Conservation (phyloP, 1,140 invertebrate genomes). For the Melanaphis sacchari region DNA sequence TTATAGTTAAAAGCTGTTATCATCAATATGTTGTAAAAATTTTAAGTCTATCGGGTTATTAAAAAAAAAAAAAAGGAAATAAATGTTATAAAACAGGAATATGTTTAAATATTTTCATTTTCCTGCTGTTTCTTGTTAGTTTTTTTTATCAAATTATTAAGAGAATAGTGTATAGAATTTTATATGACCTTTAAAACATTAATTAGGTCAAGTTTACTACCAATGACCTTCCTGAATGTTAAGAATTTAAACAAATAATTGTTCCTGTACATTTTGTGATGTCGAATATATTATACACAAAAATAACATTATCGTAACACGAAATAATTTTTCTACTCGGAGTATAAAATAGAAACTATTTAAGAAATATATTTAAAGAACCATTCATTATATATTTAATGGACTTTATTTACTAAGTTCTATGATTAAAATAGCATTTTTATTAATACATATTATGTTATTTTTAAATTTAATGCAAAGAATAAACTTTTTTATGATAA, state of each 20-base stretch:
- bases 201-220: not conserved
- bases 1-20: too few species aligned
- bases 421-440: too few species aligned
- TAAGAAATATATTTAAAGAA: not conserved
- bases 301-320: not conserved
- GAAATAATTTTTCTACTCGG: not conserved
- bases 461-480: too few species aligned
- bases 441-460: too few species aligned
- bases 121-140: not conserved
- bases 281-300: not conserved
- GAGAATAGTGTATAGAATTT: not conserved
- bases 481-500: too few species aligned
- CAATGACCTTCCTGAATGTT: not conserved
- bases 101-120: not conserved
- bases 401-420: too few species aligned
- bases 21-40: too few species aligned
- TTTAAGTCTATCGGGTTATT: too few species aligned
- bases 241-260: not conserved
- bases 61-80: too few species aligned
- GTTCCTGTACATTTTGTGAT: not conserved
- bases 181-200: not conserved
- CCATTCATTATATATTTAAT: too few species aligned
- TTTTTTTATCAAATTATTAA: not conserved
- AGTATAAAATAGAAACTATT: not conserved
- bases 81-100: too few species aligned